These are phyloP conservation scores for Sphenopsis melanotis DNA, from an alignment of 2,797 vertebrate species.

Conservation along the genomic window DNA sequence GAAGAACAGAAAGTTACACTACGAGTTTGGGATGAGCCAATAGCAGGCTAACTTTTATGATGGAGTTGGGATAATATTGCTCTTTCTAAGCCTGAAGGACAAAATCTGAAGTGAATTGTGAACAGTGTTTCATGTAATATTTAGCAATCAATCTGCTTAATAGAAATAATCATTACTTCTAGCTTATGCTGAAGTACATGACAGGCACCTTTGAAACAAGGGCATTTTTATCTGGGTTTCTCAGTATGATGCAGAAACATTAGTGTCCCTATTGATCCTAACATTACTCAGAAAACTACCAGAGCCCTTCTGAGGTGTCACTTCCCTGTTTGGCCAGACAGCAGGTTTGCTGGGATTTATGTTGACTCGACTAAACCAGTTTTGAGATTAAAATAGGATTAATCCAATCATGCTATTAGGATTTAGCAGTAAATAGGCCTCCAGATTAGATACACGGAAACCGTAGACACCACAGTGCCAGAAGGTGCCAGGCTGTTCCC, in stretches of 20 bases:
- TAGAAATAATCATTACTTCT: neutral
- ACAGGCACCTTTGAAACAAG: neutral
- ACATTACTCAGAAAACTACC: neutral
- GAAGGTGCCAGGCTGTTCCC: neutral
- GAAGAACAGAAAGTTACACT: neutral
- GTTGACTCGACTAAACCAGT: neutral
- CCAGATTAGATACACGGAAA: neutral
- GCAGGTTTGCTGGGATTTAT: neutral
- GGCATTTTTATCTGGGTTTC: neutral
- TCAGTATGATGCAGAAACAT: neutral
- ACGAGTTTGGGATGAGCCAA: neutral
- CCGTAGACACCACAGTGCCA: accelerated
- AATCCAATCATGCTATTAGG: neutral
- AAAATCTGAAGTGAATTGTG: neutral
- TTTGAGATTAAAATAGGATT: conserved; percentile 15
- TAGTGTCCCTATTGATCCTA: neutral
- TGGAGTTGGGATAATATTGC: neutral
- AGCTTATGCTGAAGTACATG: neutral
- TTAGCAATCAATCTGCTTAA: neutral
- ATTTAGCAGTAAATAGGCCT: neutral
- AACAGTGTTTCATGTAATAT: neutral
- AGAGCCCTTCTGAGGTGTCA: accelerated
- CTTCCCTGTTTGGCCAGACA: neutral
- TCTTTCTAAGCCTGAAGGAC: neutral
- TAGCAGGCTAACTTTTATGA: neutral